A percentile compares a stretch with the other conserved stretches of the same genome.
Conservation (phyloP, 2,888 invertebrate genomes). For the Nymphalis urticae region DNA sequence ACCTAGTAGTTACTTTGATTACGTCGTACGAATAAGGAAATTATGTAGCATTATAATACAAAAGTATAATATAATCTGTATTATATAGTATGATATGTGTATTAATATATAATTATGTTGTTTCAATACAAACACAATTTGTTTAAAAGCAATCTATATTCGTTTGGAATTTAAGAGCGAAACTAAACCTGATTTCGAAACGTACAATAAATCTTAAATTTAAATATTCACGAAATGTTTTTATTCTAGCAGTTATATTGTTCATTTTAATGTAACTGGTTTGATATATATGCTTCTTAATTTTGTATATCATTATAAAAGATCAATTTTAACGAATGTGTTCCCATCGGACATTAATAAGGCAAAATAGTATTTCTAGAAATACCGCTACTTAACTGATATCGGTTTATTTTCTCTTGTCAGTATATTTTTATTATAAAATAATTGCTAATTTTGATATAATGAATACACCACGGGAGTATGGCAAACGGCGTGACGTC, state of each 20-base stretch:
- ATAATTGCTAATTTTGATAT: no score
- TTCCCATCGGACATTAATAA: background rate
- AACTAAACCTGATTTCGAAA: constrained; percentile 23
- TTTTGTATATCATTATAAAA: background rate
- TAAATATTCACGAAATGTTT: constrained; percentile 9
- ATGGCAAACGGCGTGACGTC: no score
- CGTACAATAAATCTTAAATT: constrained; percentile 8
- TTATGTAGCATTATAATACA: no score
- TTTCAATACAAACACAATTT: background rate
- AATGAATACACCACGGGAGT: no score
- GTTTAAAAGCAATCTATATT: background rate
- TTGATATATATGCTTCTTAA: background rate
- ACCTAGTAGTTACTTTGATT: no score
- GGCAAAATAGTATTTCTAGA: no score
- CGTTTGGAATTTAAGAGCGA: constrained; percentile 1
- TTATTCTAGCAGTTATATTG: no score
- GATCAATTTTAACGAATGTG: background rate
- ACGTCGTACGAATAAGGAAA: no score
- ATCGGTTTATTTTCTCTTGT: no score
- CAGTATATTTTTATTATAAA: no score
- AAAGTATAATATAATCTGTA: no score
- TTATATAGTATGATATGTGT: background rate
- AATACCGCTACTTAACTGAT: no score
- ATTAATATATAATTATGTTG: background rate
- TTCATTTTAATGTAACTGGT: background rate